Evolutionary conservation across 2,888 invertebrate genomes (phyloP), one percentile per base, ranked within the genome.

Genomic region (Dryocosmus kuriphilus): DNA sequence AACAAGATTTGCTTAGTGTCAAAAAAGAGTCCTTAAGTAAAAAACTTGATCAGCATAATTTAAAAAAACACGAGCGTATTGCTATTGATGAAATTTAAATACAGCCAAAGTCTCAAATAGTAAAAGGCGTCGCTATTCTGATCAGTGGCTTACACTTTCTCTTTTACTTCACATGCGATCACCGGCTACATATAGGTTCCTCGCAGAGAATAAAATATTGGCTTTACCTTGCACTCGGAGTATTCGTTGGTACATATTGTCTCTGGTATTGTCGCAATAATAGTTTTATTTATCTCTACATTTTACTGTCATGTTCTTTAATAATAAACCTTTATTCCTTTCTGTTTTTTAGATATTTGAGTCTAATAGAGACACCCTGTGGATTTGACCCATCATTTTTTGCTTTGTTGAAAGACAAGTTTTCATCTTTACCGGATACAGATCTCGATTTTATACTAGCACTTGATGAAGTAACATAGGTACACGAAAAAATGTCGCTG

Each of bases 301-400:
- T n/a, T n/a, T n/a, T n/a, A n/a, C n/a, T n/a, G n/a, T 24, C 1
- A 57, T 22, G 8, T 24, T 57, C 24, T 22, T 24, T n/a, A n/a
- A 2, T 24, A 30, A 22, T 30, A 19, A 61, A 30, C 8, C 24
- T 14, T 27, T 5, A 32, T 32, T 30, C 32, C 6, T 32, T 62
- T 35, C 8, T 32, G 8, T 62, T 4, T 30, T 62, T 9, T 16
- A 35, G 16, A 60, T 32, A 62, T 32, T 35, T 32, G n/a, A 19
- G 35, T 62, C 1, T 62, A 19, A 62, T 62, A 30, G 32, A 62
- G 30, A 19, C 30, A 19, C 62, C 62, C 19, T 62, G 62, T n/a
- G 62, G 62, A 6, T 62, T 62, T n/a, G 62, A 62, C n/a, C 32
- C 62, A 32, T 9, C 35, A 35, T 62, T 62, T 35, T 62, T 62